phyloP scores from a whole-genome alignment of 2,888 invertebrate genomes.

The Oscheius sp. region DNA sequence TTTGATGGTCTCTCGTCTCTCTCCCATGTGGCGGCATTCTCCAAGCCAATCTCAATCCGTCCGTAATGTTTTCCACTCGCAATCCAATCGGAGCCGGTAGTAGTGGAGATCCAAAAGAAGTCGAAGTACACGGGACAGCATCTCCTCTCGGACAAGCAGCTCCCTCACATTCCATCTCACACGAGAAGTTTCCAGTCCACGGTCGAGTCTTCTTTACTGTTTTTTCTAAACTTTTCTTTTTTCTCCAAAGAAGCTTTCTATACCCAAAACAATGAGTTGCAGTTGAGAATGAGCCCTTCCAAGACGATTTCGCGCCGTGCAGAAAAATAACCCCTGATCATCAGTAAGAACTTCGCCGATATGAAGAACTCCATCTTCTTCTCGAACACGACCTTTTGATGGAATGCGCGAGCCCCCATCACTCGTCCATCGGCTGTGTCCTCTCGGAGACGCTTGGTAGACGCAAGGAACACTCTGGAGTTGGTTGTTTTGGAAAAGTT shows the following conservation, averaged over 20 bases:
- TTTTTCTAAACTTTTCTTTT: background rate
- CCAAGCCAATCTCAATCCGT: conserved; percentile 41
- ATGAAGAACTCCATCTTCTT: conserved; percentile 44
- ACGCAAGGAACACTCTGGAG: conserved; percentile 59
- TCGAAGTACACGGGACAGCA: conserved; percentile 54
- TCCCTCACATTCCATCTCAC: conserved; percentile 51
- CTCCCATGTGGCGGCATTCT: conserved; percentile 43
- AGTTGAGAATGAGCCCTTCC: conserved; percentile 62
- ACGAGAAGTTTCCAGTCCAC: conserved; percentile 32
- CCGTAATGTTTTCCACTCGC: conserved; percentile 28
- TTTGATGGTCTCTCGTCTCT: conserved; percentile 49
- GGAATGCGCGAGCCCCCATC: conserved; percentile 44
- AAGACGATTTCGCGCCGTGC: conserved; percentile 60
- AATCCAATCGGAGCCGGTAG: conserved; percentile 41
- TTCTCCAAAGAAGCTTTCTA: background rate
- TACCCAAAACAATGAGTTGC: conserved; percentile 59
- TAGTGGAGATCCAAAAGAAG: conserved; percentile 46
- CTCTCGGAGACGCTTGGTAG: conserved; percentile 60
- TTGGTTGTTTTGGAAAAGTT: background rate
- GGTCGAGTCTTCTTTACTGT: background rate
- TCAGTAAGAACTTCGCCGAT: conserved; percentile 48
- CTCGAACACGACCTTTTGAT: conserved; percentile 41
- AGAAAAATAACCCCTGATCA: conserved; percentile 65
- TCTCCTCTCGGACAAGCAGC: conserved; percentile 59
- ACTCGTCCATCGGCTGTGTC: conserved; percentile 56